Evolutionary conservation across 2,113 vertebrate genomes (phyloP).

Genomic region (Glareola pratincola): DNA sequence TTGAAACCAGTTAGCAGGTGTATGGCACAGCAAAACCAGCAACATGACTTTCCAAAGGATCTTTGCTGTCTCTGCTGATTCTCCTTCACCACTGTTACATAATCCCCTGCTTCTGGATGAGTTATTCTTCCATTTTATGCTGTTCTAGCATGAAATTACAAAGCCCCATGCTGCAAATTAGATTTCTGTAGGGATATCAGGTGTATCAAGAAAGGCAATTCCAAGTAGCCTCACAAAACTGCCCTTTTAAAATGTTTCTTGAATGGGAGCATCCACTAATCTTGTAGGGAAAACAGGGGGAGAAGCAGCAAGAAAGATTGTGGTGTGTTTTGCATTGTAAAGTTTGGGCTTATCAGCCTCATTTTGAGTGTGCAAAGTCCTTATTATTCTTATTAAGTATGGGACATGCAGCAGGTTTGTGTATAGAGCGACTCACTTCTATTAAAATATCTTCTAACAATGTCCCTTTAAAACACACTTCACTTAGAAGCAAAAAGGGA

Average conservation of each 20-base stretch:
- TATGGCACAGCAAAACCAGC: neutral
- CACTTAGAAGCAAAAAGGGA: neutral
- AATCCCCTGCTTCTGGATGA: constrained; percentile 53
- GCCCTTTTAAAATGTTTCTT: neutral
- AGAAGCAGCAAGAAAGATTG: neutral
- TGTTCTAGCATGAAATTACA: constrained; percentile 73
- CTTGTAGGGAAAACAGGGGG: neutral
- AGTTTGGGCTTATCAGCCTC: neutral
- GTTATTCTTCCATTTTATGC: constrained; percentile 66
- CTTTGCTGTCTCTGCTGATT: constrained; percentile 28
- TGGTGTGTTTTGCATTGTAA: neutral
- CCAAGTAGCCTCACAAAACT: constrained; percentile 13
- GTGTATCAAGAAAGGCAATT: constrained; percentile 46
- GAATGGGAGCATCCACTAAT: neutral
- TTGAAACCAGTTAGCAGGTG: constrained; percentile 38
- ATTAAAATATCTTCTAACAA: neutral
- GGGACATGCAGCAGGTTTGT: neutral
- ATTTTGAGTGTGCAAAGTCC: neutral
- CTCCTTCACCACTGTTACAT: constrained; percentile 26
- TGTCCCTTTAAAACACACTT: neutral
- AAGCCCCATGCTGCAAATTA: constrained; percentile 56
- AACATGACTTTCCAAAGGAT: constrained; percentile 6
- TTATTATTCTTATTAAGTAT: neutral
- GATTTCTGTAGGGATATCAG: constrained; percentile 45
- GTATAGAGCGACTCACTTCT: neutral